phyloP scores from a whole-genome alignment of 2,797 vertebrate species.

The Apogon talboti region DNA sequence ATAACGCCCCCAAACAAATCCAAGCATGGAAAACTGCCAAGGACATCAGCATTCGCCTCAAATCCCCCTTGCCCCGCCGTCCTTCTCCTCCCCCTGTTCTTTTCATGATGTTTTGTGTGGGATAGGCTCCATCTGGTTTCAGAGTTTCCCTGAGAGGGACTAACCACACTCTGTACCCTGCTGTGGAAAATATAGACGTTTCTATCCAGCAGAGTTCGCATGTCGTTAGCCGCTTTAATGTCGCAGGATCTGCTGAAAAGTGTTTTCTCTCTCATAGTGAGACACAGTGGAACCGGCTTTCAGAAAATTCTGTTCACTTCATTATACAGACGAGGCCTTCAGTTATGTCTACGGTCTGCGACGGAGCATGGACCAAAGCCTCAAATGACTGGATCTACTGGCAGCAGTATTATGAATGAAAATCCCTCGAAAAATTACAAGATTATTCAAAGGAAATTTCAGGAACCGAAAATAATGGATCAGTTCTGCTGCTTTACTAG shows the following conservation, averaged over 20 bases:
- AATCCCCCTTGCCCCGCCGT: constrained; percentile 25
- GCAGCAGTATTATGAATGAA: constrained; percentile 11
- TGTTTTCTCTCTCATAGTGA: constrained; percentile 51
- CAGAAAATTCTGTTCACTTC: constrained; percentile 30
- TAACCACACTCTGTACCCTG: constrained; percentile 66
- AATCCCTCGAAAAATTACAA: constrained; percentile 8
- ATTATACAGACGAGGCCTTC: constrained; percentile 10
- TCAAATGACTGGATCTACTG: constrained; percentile 7
- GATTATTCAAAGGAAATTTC: constrained; percentile 21
- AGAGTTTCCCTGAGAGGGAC: constrained; percentile 67
- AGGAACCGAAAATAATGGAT: constrained; percentile 18
- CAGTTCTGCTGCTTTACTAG: constrained; percentile 4
- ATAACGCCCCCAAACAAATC: constrained; percentile 46
- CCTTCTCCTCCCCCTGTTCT: constrained; percentile 32
- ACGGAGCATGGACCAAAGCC: constrained; percentile 2
- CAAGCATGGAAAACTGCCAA: constrained; percentile 60
- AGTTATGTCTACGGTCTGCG: constrained; percentile 32
- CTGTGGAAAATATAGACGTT: constrained; percentile 66
- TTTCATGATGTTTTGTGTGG: constrained; percentile 65
- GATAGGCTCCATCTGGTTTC: constrained; percentile 74
- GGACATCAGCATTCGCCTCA: constrained; percentile 50
- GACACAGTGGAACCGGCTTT: constrained; percentile 37
- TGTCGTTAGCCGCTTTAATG: constrained; percentile 61
- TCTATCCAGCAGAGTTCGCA: constrained; percentile 61
- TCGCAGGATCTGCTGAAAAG: constrained; percentile 38